phyloP scores from a whole-genome alignment of 2,888 invertebrate species.

The Leucophora obtusa region DNA sequence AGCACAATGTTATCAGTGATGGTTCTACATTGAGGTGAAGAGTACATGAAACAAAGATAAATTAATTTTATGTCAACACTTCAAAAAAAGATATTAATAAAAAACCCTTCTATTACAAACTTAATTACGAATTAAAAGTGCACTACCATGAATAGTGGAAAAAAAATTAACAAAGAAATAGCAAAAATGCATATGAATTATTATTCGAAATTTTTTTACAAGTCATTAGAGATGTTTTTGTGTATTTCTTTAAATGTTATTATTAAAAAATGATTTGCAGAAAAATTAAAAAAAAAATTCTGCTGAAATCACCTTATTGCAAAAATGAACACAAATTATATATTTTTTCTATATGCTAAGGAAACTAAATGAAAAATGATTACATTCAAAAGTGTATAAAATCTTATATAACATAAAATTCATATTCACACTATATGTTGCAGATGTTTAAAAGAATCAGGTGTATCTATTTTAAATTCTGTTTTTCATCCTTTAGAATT shows the following conservation, averaged over 20 bases:
- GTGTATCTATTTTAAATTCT: neutral
- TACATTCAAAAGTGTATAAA: neutral
- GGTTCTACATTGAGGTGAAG: too few species aligned
- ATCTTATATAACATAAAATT: neutral
- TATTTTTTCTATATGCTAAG: neutral
- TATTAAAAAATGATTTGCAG: constrained; percentile 62
- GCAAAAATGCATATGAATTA: constrained; percentile 38
- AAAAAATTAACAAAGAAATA: constrained; percentile 27
- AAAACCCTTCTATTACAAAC: constrained; percentile 62
- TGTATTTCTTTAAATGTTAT: constrained; percentile 45
- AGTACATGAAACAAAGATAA: too few species aligned
- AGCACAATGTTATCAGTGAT: too few species aligned
- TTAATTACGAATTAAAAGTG: constrained; percentile 57
- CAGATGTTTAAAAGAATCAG: neutral
- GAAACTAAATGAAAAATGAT: constrained; percentile 39
- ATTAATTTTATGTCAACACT: constrained; percentile 16
- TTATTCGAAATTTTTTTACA: constrained; percentile 40
- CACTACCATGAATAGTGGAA: constrained; percentile 53
- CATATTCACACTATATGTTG: neutral
- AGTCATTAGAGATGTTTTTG: constrained; percentile 54
- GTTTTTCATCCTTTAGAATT: neutral
- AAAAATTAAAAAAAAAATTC: constrained; percentile 37
- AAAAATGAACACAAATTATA: constrained; percentile 42
- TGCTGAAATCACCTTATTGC: constrained; percentile 47
- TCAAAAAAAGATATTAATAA: constrained; percentile 25